Evolutionary conservation across 92 coral and sea anemone species (phyloP), one percentile per base, ranked within the genome.

Genomic region (Micromussa lordhowensis): DNA sequence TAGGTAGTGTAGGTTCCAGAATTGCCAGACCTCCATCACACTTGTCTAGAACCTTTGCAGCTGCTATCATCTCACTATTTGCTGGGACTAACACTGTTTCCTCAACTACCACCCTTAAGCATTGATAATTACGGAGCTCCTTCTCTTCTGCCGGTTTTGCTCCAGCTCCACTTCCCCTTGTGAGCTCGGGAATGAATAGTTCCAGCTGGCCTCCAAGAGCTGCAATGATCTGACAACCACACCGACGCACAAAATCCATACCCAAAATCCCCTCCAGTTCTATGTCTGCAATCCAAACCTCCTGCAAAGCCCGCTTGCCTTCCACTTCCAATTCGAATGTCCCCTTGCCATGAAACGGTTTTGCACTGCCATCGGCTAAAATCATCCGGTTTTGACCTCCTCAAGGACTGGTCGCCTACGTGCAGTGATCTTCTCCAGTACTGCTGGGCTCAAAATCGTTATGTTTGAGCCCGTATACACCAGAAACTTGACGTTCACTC

Each of bases 191-290:
- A 5, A 73, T 22, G 3, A 14, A 31, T 0, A 73, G 48, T 73
- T 73, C 36, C 8, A 4, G 36, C 54, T 4, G 19, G 12, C 2
- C 79, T 53, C 36, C 79, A 15, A 29, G 55, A 14, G 29, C 51
- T 73, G 78, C 2, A 73, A 31, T 35, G 22, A 73, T 73, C 19
- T 73, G 32, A 32, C 90, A 80, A 66, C 75, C 79, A 68, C 79
- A 44, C 26, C 68, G 48, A 12, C 72, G 40, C 1, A 86, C n/a
- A 36, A 76, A 86, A 22, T 61, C 83, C 55, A 86, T 71, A 18
- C 91, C 91, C 13, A 87, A 24, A 77, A 51, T 87, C 40, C 91
- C 82, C 57, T 87, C 86, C 36, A 80, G 24, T 11, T 80, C 86
- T 0, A 69, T 87, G 24, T 80, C 91, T 12, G 86, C 91, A 3